A percentile compares a stretch with the other conserved stretches of the same genome.
These are phyloP conservation scores for Limanda limanda DNA, from an alignment of 2,113 vertebrate genomes.

Conservation along the genomic window DNA sequence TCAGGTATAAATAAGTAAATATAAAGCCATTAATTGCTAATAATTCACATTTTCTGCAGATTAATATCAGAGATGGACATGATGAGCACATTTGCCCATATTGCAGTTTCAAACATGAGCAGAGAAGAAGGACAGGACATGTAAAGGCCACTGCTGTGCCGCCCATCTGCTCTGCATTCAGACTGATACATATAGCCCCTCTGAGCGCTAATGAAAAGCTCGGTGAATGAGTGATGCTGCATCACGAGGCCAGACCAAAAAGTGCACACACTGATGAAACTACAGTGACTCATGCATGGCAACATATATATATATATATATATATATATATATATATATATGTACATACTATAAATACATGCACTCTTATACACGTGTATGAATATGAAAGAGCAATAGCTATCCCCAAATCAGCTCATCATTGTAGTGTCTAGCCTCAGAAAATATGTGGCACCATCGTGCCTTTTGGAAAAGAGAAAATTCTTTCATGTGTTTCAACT, in stretches of 20 bases:
- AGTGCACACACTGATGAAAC: slow-evolving; percentile 23
- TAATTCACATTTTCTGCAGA: slow-evolving; percentile 41
- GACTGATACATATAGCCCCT: slow-evolving; percentile 51
- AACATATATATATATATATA: background rate
- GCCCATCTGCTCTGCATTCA: slow-evolving; percentile 71
- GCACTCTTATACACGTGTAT: background rate
- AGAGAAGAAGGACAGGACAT: slow-evolving; percentile 60
- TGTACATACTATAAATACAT: background rate
- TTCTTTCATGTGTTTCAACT: slow-evolving; percentile 39
- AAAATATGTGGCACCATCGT: background rate
- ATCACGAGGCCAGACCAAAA: slow-evolving; percentile 4
- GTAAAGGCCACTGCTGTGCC: slow-evolving; percentile 70
- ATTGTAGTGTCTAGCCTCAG: background rate
- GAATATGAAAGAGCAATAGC: slow-evolving; percentile 3
- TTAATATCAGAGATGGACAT: slow-evolving; percentile 55
- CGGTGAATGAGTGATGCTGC: slow-evolving; percentile 21
- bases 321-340: background rate
- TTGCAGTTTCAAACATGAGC: slow-evolving; percentile 60
- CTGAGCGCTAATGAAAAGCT: slow-evolving; percentile 39
- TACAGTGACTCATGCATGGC: slow-evolving; percentile 1
- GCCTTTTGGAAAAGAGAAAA: slow-evolving; percentile 14
- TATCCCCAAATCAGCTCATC: background rate
- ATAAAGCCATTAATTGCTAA: slow-evolving; percentile 21
- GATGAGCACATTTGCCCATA: slow-evolving; percentile 60
- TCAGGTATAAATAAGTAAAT: background rate